Conservation (phyloP, 2,888 invertebrate species). For the Drepana falcataria region DNA sequence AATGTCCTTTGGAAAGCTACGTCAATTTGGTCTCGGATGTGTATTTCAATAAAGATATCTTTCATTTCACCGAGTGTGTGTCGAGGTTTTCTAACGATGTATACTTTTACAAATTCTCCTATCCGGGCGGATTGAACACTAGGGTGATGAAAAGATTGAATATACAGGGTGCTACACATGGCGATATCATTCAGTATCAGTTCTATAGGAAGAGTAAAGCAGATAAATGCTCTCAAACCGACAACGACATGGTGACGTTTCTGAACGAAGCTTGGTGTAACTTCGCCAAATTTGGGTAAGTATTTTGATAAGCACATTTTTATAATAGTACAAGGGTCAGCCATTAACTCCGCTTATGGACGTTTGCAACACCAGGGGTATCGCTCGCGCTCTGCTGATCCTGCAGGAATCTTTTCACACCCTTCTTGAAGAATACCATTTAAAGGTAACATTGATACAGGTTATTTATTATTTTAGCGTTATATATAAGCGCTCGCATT, state of each 20-base stretch:
- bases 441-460: too few species aligned
- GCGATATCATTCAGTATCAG: slow-evolving; percentile 57
- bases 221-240: slow-evolving; percentile 29
- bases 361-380: too few species aligned
- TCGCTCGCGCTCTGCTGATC: too few species aligned
- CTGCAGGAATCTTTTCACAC: too few species aligned
- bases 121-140: slow-evolving; percentile 52
- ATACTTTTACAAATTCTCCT: slow-evolving; percentile 49
- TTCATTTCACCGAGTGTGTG: slow-evolving; percentile 36
- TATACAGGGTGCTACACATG: slow-evolving; percentile 53
- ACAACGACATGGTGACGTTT: slow-evolving; percentile 40
- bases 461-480: too few species aligned
- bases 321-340: too few species aligned
- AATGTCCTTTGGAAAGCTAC: slow-evolving; percentile 33
- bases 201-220: slow-evolving; percentile 55
- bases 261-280: slow-evolving; percentile 51
- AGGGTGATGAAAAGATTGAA: slow-evolving; percentile 47
- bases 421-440: too few species aligned
- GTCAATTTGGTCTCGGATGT: slow-evolving; percentile 45
- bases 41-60: slow-evolving; percentile 43
- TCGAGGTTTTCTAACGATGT: slow-evolving; percentile 29
- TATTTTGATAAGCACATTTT: slow-evolving; percentile 6
- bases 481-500: too few species aligned
- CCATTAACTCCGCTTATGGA: too few species aligned
- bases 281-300: slow-evolving; percentile 62